Conservation (phyloP, 2,113 vertebrate genomes). For the Sylvilagus bachmani region DNA sequence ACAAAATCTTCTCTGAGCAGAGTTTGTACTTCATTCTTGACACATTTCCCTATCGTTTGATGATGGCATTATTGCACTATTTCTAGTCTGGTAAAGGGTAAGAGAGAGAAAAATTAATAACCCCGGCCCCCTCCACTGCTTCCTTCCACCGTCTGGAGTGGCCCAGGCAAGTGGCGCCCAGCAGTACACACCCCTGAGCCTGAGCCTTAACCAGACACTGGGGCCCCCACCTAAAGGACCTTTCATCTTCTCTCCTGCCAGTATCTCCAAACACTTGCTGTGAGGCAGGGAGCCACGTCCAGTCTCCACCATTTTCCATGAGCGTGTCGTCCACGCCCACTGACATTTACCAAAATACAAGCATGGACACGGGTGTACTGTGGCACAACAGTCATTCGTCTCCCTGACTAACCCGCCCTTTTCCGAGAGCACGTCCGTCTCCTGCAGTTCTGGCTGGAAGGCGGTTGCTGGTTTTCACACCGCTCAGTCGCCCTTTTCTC, state of each 20-base stretch:
- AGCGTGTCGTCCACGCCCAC: neutral
- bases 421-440: neutral
- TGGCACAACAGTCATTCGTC: too few relatives aligned
- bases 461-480: neutral
- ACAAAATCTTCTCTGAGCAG: neutral
- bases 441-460: neutral
- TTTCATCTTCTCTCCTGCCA: neutral
- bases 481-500: neutral
- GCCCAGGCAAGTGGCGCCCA: neutral
- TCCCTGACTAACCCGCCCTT: neutral
- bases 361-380: accelerated
- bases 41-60: neutral
- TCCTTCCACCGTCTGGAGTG: neutral
- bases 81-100: neutral
- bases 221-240: neutral
- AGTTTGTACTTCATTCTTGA: neutral
- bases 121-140: too few relatives aligned
- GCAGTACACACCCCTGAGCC: neutral
- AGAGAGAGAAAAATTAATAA: neutral
- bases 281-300: neutral
- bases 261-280: neutral
- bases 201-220: neutral
- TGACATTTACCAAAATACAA: neutral
- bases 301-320: neutral
- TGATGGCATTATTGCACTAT: neutral